Base-by-base conservation (phyloP, 2,113 vertebrate species). In the Spea bombifrons region DNA sequence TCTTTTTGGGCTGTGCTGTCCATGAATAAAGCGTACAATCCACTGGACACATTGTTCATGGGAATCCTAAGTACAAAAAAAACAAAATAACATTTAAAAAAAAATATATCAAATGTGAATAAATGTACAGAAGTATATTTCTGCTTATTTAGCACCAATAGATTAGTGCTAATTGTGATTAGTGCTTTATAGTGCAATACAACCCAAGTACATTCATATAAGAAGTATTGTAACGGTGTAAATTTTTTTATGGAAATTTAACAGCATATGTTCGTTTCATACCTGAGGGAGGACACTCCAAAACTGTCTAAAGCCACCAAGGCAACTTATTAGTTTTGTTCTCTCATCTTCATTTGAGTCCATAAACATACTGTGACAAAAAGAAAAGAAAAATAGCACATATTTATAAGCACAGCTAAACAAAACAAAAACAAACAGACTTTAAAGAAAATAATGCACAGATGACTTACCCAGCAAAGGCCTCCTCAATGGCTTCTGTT, bases 41-140 rank as follows among this genome's bases (percentile, higher is more conserved):
- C 97, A 99, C 74, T 98, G 97, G 17, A 99, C 93, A 59, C 97
- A 99, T 15, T 98, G 97, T 30, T 99, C 97, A 82, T 99, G 97
- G 57, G 97, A 98, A 68, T 99, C 97, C 97, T 99, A 82, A 63
- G 88, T 86, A 81, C 78, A 78, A 7, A 0, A 68, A 47, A 81
- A 0, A 3, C 12, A 46, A 15, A n/a, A n/a, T n/a, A n/a, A n/a
- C n/a, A n/a, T n/a, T n/a, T n/a, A n/a, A 78, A 7, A 0, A 68
- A 47, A 81, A 0, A 3, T 4, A 30, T 30, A 30, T 30, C 30
- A 30, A 30, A 30, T 30, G 30, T 30, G 30, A 30, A 30, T 30
- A 30, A 30, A 30, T 30, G 30, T 30, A 30, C 30, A 30, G n/a
- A n/a, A 30, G 30, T 30, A 30, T 30, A 30, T 30, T 30, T 30